phyloP scores from a whole-genome alignment of 2,888 invertebrate species.

The Ophraella communa region DNA sequence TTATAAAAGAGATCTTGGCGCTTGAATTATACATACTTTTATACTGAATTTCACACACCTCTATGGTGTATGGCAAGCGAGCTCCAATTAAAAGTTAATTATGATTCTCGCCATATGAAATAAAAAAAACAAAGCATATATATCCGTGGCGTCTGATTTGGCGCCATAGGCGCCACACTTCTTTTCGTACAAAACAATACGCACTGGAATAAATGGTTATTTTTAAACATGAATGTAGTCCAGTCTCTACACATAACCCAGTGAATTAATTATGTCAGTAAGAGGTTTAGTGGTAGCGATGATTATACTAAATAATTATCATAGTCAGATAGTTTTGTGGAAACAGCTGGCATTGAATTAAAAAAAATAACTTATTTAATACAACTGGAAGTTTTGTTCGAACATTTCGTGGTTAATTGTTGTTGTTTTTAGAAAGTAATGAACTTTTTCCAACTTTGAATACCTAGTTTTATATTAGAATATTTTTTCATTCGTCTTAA shows the following conservation, averaged over 20 bases:
- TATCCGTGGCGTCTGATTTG: constrained; percentile 32
- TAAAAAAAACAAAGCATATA: constrained; percentile 26
- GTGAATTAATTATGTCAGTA: not conserved
- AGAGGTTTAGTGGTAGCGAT: too few species aligned
- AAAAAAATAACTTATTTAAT: too few species aligned
- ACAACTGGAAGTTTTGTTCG: too few species aligned
- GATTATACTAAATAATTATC: too few species aligned
- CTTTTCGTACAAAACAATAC: constrained; percentile 44
- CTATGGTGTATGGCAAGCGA: constrained; percentile 28
- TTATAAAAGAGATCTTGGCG: not conserved
- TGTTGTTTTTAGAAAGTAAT: too few species aligned
- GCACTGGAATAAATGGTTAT: constrained; percentile 36
- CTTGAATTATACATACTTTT: not conserved
- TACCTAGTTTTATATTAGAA: too few species aligned
- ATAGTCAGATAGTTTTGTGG: too few species aligned
- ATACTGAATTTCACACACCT: not conserved
- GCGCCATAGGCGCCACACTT: constrained; percentile 47
- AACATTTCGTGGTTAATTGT: too few species aligned
- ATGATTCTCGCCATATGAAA: constrained; percentile 26
- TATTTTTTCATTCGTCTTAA: too few species aligned
- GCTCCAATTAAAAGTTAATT: constrained; percentile 27
- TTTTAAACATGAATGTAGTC: constrained; percentile 31
- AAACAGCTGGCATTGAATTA: too few species aligned
- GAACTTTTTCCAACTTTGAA: too few species aligned
- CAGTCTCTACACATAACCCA: not conserved